Evolutionary conservation across 2,888 invertebrate genomes (phyloP), one percentile per base, ranked within the genome.

Genomic region (Eupithecia pulchellata): DNA sequence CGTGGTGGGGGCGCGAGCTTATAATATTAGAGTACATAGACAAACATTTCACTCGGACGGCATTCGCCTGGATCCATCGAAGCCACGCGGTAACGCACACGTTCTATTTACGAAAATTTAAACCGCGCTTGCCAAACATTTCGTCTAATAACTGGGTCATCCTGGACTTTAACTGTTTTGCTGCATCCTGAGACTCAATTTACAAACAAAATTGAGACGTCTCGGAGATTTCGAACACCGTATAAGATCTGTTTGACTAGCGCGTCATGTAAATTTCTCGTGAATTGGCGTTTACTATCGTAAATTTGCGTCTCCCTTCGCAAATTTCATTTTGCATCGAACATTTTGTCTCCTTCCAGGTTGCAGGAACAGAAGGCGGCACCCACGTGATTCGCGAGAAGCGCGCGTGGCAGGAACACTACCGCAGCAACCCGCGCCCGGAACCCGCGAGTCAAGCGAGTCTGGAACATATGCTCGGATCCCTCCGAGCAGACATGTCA

Each of bases 401-500:
- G 82, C 94, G 93, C 85, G 94, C 95, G 82, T 93, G 94, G 92
- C 93, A 95, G 80, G 91, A 94, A 75, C 91, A 92, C 78, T 93
- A 93, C 88, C 90, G 95, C 95, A 87, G 94, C 92, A 92, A 92
- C 84, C 87, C 92, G 88, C 87, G 92, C 82, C 97, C 95, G 95
- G 93, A 93, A 75, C 90, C 94, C 8, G n/a, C 58, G 9, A 30
- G 58, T 11, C 58, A 60, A 79, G 94, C 94, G 73, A 93, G 93
- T 72, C 89, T 94, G 71, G 94, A 98, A 93, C 97, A 97, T 90
- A 99, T 99, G 98, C 97, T 99, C 91, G 98, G 98, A 81, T 98
- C 97, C 81, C 95, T 98, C 82, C 98, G 99, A 89, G 98, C 98
- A 89, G 99, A 99, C 95, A 99, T 99, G 99, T 98, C 97, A 94